These are phyloP conservation scores for Acanthornis magna DNA, from an alignment of 2,797 vertebrate species.

Conservation along the genomic window DNA sequence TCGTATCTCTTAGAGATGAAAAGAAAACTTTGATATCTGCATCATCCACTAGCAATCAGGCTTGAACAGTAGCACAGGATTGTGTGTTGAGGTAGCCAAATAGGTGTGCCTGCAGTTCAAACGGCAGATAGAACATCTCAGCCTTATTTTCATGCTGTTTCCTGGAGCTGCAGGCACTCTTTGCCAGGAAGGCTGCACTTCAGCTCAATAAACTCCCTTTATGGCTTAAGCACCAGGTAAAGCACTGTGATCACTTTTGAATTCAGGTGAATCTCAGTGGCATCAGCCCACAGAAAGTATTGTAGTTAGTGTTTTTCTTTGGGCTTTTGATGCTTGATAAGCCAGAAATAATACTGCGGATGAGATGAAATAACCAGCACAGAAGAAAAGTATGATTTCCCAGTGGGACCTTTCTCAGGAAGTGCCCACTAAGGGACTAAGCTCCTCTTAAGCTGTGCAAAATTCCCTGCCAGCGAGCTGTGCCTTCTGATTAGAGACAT, in stretches of 20 bases:
- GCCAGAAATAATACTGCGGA: background rate
- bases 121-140: background rate
- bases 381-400: background rate
- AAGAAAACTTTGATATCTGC: conserved; percentile 33
- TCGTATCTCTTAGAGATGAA: background rate
- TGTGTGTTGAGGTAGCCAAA: background rate
- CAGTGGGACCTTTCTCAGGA: background rate
- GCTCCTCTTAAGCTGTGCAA: background rate
- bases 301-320: background rate
- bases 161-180: conserved; percentile 18
- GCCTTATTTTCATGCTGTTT: conserved; percentile 41
- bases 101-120: conserved; percentile 43
- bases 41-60: background rate
- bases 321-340: background rate
- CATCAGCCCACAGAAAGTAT: background rate
- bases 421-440: background rate
- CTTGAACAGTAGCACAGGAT: background rate
- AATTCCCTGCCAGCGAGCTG: background rate
- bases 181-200: background rate
- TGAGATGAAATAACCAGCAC: background rate
- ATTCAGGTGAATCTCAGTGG: background rate
- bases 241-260: background rate
- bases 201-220: background rate
- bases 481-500: background rate
- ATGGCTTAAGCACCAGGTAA: background rate